These are phyloP conservation scores for Aphaenogaster rudis DNA, from an alignment of 1,140 invertebrate genomes.

Conservation along the genomic window DNA sequence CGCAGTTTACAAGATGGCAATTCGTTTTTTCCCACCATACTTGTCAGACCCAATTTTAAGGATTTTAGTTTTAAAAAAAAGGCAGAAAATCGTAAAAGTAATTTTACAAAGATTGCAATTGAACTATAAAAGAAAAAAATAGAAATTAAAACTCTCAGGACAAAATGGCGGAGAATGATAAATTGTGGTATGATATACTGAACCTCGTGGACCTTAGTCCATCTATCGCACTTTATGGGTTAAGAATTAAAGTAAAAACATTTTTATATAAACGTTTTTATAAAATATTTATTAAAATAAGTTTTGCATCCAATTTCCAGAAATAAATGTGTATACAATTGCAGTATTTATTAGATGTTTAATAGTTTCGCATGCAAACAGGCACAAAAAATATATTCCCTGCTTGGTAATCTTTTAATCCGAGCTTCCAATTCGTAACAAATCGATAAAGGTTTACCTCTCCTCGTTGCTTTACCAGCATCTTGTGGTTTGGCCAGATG, in stretches of 20 bases:
- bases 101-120: no score
- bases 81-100: no score
- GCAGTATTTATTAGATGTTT: background rate
- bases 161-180: no score
- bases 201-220: no score
- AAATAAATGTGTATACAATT: background rate
- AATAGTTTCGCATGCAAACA: background rate
- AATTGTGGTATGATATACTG: no score
- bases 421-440: slow-evolving; percentile 23
- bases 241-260: background rate
- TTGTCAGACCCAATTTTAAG: no score
- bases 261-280: background rate
- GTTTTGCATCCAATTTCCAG: background rate
- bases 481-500: background rate
- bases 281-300: background rate
- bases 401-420: background rate
- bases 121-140: no score
- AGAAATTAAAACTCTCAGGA: no score
- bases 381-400: background rate
- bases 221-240: no score
- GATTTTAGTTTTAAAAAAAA: no score
- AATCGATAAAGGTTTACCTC: slow-evolving; percentile 12
- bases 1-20: no score
- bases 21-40: no score
- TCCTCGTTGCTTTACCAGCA: background rate